These are phyloP conservation scores for Psophia crepitans DNA, from an alignment of 2,113 vertebrate genomes.

Conservation along the genomic window DNA sequence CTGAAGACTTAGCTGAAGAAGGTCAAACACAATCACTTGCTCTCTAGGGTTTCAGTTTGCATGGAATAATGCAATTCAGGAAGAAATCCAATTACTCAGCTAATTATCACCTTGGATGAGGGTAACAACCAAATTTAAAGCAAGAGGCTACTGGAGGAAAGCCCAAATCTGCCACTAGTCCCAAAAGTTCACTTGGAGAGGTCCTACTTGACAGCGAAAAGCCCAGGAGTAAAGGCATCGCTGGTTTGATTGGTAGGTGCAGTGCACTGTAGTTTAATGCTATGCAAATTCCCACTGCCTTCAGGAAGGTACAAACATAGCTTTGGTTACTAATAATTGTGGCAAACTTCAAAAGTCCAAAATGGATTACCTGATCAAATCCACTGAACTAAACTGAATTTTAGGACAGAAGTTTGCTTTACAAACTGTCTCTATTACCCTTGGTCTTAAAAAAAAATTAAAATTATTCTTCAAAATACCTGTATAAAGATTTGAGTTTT, in stretches of 20 bases:
- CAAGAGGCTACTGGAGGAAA: slow-evolving; percentile 26
- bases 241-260: background rate
- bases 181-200: background rate
- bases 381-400: background rate
- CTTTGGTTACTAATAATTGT: background rate
- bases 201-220: background rate
- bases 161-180: background rate
- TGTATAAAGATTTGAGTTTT: background rate
- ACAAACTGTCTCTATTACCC: background rate
- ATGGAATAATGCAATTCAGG: background rate
- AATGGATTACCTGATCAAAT: background rate
- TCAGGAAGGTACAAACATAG: background rate
- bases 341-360: slow-evolving; percentile 4
- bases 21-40: background rate
- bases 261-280: background rate
- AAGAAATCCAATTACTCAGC: slow-evolving; percentile 71
- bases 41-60: background rate
- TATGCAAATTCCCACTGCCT: background rate
- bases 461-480: slow-evolving; percentile 2
- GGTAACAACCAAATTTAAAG: slow-evolving; percentile 17
- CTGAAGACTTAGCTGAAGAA: background rate
- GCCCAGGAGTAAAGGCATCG: background rate
- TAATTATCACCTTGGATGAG: slow-evolving; percentile 66
- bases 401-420: slow-evolving; percentile 2
- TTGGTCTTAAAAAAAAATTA: slow-evolving; percentile 22